phyloP scores from a whole-genome alignment of 2,113 vertebrate species.

The Leucosticte australis region DNA sequence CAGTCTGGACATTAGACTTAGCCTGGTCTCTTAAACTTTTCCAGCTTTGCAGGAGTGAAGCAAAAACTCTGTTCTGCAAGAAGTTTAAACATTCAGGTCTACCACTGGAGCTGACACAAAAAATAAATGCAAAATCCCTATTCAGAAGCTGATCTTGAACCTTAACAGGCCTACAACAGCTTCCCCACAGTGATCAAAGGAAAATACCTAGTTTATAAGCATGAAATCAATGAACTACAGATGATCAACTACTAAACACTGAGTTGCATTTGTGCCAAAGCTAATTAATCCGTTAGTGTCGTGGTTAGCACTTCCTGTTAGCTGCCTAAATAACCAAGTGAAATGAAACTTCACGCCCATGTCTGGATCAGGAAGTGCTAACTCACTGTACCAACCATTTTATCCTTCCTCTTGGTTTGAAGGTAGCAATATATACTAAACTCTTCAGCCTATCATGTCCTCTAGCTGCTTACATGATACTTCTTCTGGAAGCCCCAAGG shows the following conservation, averaged over 20 bases:
- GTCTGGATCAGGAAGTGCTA: neutral
- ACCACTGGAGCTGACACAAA: neutral
- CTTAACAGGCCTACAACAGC: neutral
- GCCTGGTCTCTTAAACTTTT: neutral
- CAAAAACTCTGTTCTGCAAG: neutral
- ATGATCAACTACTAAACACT: neutral
- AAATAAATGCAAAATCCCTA: neutral
- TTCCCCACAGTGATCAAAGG: neutral
- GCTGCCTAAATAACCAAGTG: slow-evolving; percentile 24
- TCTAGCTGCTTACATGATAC: neutral
- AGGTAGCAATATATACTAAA: neutral
- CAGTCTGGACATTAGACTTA: neutral
- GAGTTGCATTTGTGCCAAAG: neutral
- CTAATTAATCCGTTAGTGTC: slow-evolving; percentile 7
- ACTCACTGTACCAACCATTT: neutral
- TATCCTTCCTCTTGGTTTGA: neutral
- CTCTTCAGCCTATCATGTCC: neutral
- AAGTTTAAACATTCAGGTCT: neutral
- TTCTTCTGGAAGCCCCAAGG: neutral
- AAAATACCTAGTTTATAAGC: neutral
- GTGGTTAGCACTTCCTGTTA: slow-evolving; percentile 36
- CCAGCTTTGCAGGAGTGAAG: neutral
- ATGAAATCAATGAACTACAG: neutral
- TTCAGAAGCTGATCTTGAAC: neutral
- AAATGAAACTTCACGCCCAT: slow-evolving; percentile 45